Conservation (phyloP, 2,888 invertebrate species). For the Drosophila melanosoma region DNA sequence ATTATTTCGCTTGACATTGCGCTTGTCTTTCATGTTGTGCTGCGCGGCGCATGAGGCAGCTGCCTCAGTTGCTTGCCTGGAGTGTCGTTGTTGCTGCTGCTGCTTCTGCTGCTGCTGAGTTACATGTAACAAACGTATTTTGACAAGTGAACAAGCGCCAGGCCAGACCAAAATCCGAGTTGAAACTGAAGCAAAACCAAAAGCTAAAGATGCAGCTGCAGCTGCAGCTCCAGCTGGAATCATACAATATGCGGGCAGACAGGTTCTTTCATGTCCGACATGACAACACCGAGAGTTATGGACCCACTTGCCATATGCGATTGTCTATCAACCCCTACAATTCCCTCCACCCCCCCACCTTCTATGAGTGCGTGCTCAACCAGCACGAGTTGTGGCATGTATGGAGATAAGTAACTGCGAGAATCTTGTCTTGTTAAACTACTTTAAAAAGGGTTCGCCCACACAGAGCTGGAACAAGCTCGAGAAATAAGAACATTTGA, state of each 20-base stretch:
- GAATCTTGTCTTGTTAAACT: conserved; percentile 9
- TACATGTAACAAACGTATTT: conserved; percentile 78
- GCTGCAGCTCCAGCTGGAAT: conserved; percentile 16
- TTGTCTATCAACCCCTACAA: conserved; percentile 11
- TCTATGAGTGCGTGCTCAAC: conserved; percentile 3
- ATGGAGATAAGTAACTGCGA: conserved; percentile 33
- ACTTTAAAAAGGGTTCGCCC: conserved; percentile 15
- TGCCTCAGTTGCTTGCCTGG: conserved; percentile 51
- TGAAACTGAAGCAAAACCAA: conserved; percentile 19
- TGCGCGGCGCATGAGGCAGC: conserved; percentile 72
- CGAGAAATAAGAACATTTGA: conserved; percentile 1
- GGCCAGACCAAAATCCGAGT: conserved; percentile 42
- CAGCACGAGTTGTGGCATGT: conserved; percentile 11
- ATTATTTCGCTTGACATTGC: conserved; percentile 77
- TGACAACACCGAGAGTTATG: conserved; percentile 75
- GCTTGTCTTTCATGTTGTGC: conserved; percentile 74
- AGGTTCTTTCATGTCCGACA: conserved; percentile 75
- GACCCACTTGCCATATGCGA: conserved; percentile 65
- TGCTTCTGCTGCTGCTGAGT: conserved; percentile 61
- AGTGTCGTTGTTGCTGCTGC: conserved; percentile 25
- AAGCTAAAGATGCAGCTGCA: conserved; percentile 6
- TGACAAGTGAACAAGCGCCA: conserved; percentile 77
- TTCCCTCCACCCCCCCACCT: neutral
- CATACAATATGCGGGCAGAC: conserved; percentile 65
- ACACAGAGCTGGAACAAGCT: conserved; percentile 12